A percentile compares a stretch with the other conserved stretches of the same genome.
These are phyloP conservation scores for Stenotaenia linearis DNA, from an alignment of 2,888 invertebrate genomes.

Conservation along the genomic window DNA sequence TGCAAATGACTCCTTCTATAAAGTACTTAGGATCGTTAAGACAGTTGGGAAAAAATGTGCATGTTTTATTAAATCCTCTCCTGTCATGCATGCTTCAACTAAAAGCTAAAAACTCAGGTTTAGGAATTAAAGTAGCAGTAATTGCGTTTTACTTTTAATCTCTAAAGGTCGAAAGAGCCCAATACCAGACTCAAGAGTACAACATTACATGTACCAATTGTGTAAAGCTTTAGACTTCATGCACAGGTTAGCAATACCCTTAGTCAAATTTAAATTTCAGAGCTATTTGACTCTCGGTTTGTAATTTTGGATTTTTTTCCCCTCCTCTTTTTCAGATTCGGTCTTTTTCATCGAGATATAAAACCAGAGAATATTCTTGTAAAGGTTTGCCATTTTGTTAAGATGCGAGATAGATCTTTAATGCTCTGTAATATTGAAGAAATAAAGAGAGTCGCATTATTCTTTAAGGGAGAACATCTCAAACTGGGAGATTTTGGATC, in stretches of 20 bases:
- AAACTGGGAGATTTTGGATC: conserved; percentile 62
- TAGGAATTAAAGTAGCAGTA: neutral
- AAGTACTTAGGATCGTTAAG: neutral
- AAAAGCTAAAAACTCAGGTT: neutral
- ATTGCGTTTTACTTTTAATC: conserved; percentile 32
- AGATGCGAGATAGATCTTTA: too few species aligned
- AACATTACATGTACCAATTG: conserved; percentile 58
- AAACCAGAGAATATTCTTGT: conserved; percentile 66
- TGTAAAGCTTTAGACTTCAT: conserved; percentile 58
- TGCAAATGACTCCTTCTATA: neutral
- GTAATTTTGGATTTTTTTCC: too few species aligned
- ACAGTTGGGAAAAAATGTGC: neutral
- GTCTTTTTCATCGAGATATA: conserved; percentile 60
- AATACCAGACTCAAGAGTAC: conserved; percentile 54
- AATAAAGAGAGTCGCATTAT: too few species aligned
- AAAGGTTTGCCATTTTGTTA: too few species aligned
- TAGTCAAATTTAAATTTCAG: neutral
- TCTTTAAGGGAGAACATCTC: conserved; percentile 53
- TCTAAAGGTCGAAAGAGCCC: conserved; percentile 45
- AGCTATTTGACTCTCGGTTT: neutral
- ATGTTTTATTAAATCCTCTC: too few species aligned
- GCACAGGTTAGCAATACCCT: conserved; percentile 54
- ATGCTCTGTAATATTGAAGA: too few species aligned
- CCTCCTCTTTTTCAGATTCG: conserved; percentile 42
- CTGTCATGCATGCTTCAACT: neutral